Base-by-base conservation (phyloP, 2,888 invertebrate genomes). In the Drosophila testacea region DNA sequence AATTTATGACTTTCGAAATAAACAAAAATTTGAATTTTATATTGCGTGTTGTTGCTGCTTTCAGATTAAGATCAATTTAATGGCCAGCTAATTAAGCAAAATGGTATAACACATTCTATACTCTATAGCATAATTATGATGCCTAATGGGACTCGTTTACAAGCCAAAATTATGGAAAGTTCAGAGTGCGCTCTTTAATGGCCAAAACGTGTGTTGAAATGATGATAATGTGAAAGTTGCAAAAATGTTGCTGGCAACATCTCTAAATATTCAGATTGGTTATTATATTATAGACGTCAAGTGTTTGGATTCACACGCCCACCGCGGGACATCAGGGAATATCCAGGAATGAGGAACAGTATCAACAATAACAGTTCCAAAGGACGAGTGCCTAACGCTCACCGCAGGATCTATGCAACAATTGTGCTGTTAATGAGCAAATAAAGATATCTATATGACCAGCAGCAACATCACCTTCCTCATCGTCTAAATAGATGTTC, bases 361-460 rank as follows among this genome's bases (percentile, higher is more conserved):
- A 13, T n/a, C 6, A 55, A 48, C 13, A 32, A 61, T 39, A 64
- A 56, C 47, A 44, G 48, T 10, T 27, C 16, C 11, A 9, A 48
- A 61, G 66, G 75, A 69, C 65, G 59, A 60, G 50, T 65, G 72
- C 64, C 63, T 48, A 67, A 22, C 28, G 38, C 61, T 69, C 74
- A 50, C 77, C 77, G 54, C 65, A 80, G 81, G 83, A 83, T 68
- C 71, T 71, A 67, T 54, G 66, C 72, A 82, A 85, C 85, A 82
- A 82, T 82, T 84, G 88, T 73, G 62, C 71, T 81, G 83, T 83
- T 89, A 90, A 90, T 89, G 81, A 88, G 82, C 77, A 78, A 89
- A 90, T 90, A 83, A 90, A 88, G 90, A 90, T 86, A 81, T 89
- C 80, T 72, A 50, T 59, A 68, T 66, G 65, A 72, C 65, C 69